A percentile compares a stretch with the other conserved stretches of the same genome.
Conservation (phyloP, 2,113 vertebrate genomes). For the Saguinus imperator region DNA sequence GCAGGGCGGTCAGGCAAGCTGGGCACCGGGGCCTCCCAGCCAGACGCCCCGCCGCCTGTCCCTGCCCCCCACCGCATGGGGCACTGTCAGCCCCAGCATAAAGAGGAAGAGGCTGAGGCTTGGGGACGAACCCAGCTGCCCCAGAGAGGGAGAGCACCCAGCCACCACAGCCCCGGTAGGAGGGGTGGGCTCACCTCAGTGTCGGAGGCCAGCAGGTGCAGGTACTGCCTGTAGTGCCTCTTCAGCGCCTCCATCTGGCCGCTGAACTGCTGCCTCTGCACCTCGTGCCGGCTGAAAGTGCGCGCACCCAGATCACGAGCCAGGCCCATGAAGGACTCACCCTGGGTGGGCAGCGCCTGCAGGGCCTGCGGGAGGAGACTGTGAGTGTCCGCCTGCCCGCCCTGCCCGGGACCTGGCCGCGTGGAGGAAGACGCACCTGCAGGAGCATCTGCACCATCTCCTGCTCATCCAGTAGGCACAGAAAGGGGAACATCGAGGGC, state of each 20-base stretch:
- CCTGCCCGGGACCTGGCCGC: rapidly evolving
- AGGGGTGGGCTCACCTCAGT: constrained; percentile 82
- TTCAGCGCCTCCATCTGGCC: constrained; percentile 83
- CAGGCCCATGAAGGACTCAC: constrained; percentile 87
- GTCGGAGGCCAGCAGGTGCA: constrained; percentile 89
- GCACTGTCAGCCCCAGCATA: background rate
- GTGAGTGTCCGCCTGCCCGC: background rate
- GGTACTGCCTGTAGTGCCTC: constrained; percentile 86
- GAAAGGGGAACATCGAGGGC: constrained; percentile 88
- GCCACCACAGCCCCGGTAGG: rapidly evolving
- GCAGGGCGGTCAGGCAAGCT: rapidly evolving
- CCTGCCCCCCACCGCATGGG: background rate
- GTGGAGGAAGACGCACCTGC: constrained; percentile 19
- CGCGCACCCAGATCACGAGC: constrained; percentile 87
- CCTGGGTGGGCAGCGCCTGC: constrained; percentile 86
- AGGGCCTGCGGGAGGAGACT: constrained; percentile 81
- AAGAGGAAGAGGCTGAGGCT: background rate
- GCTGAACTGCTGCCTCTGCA: constrained; percentile 83
- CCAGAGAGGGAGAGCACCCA: background rate
- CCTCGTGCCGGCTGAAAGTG: constrained; percentile 85
- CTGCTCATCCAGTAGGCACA: constrained; percentile 89
- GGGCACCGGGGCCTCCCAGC: background rate
- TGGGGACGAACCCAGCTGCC: background rate
- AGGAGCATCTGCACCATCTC: constrained; percentile 71
- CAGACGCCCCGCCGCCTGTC: rapidly evolving